Evolutionary conservation across 1,140 invertebrate species (phyloP).

Genomic region (Zeugodacus cucurbitae): DNA sequence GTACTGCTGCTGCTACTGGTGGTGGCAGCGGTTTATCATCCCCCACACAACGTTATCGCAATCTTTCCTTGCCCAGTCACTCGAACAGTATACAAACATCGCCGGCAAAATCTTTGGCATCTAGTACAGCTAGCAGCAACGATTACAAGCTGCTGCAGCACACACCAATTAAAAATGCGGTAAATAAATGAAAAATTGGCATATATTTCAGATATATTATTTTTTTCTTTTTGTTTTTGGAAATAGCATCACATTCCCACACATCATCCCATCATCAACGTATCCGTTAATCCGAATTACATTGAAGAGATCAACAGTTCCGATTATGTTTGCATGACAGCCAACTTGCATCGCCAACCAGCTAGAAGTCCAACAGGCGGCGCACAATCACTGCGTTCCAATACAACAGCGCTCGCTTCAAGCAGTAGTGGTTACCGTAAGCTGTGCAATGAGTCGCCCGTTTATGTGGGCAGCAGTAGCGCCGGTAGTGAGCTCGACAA

Average conservation of each 20-base stretch:
- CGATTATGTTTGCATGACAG: constrained; percentile 79
- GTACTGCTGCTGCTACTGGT: constrained; percentile 25
- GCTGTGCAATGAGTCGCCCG: neutral
- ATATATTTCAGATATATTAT: neutral
- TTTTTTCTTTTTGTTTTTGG: neutral
- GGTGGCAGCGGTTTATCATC: constrained; percentile 33
- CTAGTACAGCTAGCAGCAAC: constrained; percentile 50
- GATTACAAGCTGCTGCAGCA: constrained; percentile 53
- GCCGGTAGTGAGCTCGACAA: neutral
- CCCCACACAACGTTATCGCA: constrained; percentile 49
- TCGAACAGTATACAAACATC: constrained; percentile 46
- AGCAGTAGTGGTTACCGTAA: neutral
- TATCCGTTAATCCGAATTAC: constrained; percentile 63
- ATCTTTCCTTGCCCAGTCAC: constrained; percentile 54
- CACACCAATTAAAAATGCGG: constrained; percentile 55
- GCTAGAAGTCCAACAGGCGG: constrained; percentile 36
- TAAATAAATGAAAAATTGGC: neutral
- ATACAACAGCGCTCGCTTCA: constrained; percentile 40
- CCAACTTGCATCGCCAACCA: constrained; percentile 66
- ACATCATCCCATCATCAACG: constrained; percentile 53
- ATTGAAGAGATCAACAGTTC: constrained; percentile 75
- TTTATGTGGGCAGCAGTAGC: constrained; percentile 2
- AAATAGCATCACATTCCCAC: constrained; percentile 45
- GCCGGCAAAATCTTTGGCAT: constrained; percentile 47
- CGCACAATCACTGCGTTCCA: constrained; percentile 40